Evolutionary conservation across 2,888 invertebrate species (phyloP).

Genomic region (Epinotia nisella): DNA sequence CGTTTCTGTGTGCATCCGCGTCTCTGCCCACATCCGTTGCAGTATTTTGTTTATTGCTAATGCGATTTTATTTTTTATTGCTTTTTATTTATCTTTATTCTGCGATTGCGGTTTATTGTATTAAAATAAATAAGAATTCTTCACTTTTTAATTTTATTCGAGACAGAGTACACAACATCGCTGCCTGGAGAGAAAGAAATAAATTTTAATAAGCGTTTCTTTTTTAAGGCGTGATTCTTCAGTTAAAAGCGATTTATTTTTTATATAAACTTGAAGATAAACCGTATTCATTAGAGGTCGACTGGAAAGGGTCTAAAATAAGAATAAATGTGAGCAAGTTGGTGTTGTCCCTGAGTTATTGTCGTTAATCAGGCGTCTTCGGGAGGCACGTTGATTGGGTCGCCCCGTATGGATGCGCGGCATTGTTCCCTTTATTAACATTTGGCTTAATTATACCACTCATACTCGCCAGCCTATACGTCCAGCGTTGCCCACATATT

Average conservation of each 20-base stretch:
- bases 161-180: constrained; percentile 82
- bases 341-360: constrained; percentile 81
- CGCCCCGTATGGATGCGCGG: constrained; percentile 57
- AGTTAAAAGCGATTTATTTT: constrained; percentile 85
- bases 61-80: constrained; percentile 85
- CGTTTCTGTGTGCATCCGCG: constrained; percentile 68
- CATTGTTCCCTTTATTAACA: constrained; percentile 74
- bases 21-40: constrained; percentile 84
- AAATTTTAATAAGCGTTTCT: constrained; percentile 85
- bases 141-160: constrained; percentile 85
- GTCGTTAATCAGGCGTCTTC: constrained; percentile 78
- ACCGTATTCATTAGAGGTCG: constrained; percentile 85
- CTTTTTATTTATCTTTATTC: constrained; percentile 85
- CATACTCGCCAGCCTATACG: constrained; percentile 50
- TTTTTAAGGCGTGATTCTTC: constrained; percentile 85
- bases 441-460: constrained; percentile 68
- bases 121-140: constrained; percentile 85
- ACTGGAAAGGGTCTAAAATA: constrained; percentile 82
- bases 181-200: constrained; percentile 83
- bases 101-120: constrained; percentile 85
- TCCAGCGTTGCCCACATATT: constrained; percentile 35
- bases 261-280: constrained; percentile 84
- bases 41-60: constrained; percentile 86
- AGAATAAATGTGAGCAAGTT: constrained; percentile 80
- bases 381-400: constrained; percentile 76